Conservation (phyloP, 2,888 invertebrate genomes). For the Spodoptera littoralis region DNA sequence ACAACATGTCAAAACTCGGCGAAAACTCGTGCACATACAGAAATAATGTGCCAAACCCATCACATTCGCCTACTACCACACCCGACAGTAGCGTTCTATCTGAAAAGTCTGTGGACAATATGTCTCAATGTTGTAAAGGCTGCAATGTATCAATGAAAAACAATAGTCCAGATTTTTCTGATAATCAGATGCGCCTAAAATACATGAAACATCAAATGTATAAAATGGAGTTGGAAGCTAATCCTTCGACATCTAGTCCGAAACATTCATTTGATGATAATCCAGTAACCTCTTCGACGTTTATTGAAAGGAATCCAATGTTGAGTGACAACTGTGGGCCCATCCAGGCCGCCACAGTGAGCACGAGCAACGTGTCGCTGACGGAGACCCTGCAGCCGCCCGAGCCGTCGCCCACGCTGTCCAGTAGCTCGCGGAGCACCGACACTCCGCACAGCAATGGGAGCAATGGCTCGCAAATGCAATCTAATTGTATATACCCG, state of each 20-base stretch:
- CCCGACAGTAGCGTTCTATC: conserved; percentile 84
- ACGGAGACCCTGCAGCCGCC: conserved; percentile 86
- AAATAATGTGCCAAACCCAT: conserved; percentile 76
- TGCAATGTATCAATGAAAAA: conserved; percentile 83
- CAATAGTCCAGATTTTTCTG: conserved; percentile 76
- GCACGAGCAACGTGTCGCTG: conserved; percentile 94
- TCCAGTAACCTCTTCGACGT: conserved; percentile 92
- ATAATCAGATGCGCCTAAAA: conserved; percentile 78
- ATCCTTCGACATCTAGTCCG: conserved; percentile 87
- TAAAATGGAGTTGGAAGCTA: conserved; percentile 85
- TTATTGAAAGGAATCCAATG: conserved; percentile 88
- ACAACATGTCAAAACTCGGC: conserved; percentile 65
- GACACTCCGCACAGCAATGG: conserved; percentile 84
- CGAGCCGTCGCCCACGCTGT: conserved; percentile 90
- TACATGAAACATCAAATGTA: conserved; percentile 81
- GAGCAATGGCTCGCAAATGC: conserved; percentile 73
- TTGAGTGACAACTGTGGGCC: conserved; percentile 91
- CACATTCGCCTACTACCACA: conserved; percentile 81
- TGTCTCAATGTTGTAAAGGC: conserved; percentile 86
- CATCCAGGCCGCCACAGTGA: conserved; percentile 95
- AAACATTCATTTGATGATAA: conserved; percentile 87
- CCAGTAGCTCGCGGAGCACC: conserved; percentile 85
- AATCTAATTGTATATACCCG: conserved; percentile 78
- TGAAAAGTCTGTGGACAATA: conserved; percentile 74
- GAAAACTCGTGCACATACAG: conserved; percentile 75